Conservation (phyloP, 2,888 invertebrate species). For the Cephus pygmeus region DNA sequence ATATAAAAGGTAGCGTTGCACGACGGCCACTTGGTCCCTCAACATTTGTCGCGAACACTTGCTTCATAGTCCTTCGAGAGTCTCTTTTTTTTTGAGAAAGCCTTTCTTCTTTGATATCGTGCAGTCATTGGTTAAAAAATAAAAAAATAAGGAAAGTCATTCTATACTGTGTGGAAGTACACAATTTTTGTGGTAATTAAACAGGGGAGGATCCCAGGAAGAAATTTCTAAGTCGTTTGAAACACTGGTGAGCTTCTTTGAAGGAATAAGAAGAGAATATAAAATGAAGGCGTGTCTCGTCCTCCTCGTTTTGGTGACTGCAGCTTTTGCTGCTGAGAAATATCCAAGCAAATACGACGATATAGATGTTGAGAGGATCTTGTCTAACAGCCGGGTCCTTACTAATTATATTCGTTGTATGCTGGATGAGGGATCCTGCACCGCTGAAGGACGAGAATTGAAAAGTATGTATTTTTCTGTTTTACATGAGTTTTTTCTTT, state of each 20-base stretch:
- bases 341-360: slow-evolving; percentile 70
- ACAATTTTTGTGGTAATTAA: not conserved
- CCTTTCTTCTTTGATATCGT: no score
- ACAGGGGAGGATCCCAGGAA: not conserved
- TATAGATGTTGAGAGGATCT: slow-evolving; percentile 71
- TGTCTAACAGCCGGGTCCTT: slow-evolving; percentile 70
- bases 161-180: not conserved
- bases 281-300: slow-evolving; percentile 36
- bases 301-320: slow-evolving; percentile 49
- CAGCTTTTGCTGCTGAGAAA: slow-evolving; percentile 44
- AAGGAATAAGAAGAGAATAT: not conserved
- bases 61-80: not conserved
- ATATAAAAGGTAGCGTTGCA: slow-evolving; percentile 7
- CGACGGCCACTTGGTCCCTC: slow-evolving; percentile 4
- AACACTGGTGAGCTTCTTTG: not conserved
- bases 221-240: not conserved
- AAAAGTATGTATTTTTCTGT: slow-evolving; percentile 68
- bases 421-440: slow-evolving; percentile 72
- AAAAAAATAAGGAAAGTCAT: no score
- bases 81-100: no score
- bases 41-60: not conserved
- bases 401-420: slow-evolving; percentile 73
- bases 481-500: not conserved
- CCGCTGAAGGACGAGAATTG: slow-evolving; percentile 71
- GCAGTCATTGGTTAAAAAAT: no score